phyloP scores from a whole-genome alignment of 2,113 vertebrate genomes.

The Tenebrosternarchus preto region DNA sequence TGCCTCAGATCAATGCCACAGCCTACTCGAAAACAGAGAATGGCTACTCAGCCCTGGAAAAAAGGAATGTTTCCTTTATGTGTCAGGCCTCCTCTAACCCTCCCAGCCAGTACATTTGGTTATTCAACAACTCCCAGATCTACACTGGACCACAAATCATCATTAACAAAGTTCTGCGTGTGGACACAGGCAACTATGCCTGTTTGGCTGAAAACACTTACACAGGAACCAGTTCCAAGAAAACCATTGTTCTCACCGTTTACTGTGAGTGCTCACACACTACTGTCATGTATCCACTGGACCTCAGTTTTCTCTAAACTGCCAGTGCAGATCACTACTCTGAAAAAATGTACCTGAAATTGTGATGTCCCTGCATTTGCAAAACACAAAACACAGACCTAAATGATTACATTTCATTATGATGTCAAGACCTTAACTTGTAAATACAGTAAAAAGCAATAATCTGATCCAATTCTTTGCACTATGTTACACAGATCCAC shows the following conservation, averaged over 20 bases:
- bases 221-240: constrained; percentile 79
- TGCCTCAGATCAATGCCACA: constrained; percentile 80
- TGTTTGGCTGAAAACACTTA: constrained; percentile 83
- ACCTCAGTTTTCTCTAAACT: neutral
- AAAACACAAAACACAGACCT: no score
- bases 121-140: constrained; percentile 83
- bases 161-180: constrained; percentile 74
- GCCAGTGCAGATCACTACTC: no score
- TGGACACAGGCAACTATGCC: constrained; percentile 84
- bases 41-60: constrained; percentile 81
- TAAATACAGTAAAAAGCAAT: constrained; percentile 14
- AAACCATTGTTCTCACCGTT: constrained; percentile 80
- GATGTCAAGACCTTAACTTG: neutral
- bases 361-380: no score
- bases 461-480: constrained; percentile 15
- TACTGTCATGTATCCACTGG: neutral
- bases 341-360: no score
- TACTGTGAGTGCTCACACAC: constrained; percentile 83
- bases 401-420: no score
- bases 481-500: constrained; percentile 77
- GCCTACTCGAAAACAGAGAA: constrained; percentile 75
- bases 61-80: constrained; percentile 79
- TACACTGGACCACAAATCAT: constrained; percentile 74
- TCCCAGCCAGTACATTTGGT: constrained; percentile 84
- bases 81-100: constrained; percentile 86